Percentiles rank a stretch among this genome's conserved stretches.
Evolutionary conservation across 1,140 invertebrate species (phyloP).

Genomic region (Halyomorpha halys): DNA sequence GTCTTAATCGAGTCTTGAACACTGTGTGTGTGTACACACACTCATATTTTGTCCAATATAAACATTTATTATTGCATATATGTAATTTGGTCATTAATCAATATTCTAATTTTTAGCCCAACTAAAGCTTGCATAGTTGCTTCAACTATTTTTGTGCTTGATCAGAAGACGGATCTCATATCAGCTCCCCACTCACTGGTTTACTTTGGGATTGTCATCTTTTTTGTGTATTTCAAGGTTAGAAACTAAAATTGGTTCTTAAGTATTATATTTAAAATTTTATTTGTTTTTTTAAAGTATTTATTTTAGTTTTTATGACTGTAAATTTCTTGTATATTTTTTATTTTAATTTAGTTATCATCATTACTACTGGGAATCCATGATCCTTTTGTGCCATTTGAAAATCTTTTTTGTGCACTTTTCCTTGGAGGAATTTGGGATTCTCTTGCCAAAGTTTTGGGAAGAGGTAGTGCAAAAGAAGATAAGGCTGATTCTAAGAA

Average conservation of each 20-base stretch:
- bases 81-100: too few relatives aligned
- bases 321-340: too few relatives aligned
- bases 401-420: conserved; percentile 93
- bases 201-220: conserved; percentile 97
- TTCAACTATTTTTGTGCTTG: conserved; percentile 89
- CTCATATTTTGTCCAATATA: too few relatives aligned
- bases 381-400: conserved; percentile 97
- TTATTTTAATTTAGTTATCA: conserved; percentile 53
- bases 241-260: conserved; percentile 10
- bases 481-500: conserved; percentile 69
- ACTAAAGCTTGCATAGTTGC: conserved; percentile 94
- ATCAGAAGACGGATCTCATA: conserved; percentile 93
- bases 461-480: conserved; percentile 65
- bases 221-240: conserved; percentile 98
- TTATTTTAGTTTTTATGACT: background rate
- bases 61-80: background rate
- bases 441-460: conserved; percentile 73
- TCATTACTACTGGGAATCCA: conserved; percentile 92
- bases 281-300: background rate
- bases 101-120: conserved; percentile 49
- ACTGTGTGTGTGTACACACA: too few relatives aligned
- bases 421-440: conserved; percentile 98
- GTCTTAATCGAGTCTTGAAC: too few relatives aligned
- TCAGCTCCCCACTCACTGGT: conserved; percentile 92
- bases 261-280: background rate